A percentile compares a stretch with the other conserved stretches of the same genome.
phyloP scores from a whole-genome alignment of 1,140 invertebrate species.

The Anoplophora glabripennis region DNA sequence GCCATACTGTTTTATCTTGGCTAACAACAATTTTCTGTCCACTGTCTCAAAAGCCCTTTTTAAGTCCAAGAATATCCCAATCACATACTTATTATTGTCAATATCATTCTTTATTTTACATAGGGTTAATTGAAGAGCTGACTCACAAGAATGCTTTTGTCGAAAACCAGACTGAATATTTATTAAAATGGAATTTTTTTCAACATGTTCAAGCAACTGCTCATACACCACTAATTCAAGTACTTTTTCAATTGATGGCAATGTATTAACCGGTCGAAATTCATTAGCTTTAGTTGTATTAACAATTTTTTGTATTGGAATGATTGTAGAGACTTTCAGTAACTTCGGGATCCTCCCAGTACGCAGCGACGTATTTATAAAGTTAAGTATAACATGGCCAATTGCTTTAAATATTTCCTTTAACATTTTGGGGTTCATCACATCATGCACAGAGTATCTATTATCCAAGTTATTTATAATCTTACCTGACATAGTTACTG shows the following conservation, averaged over 20 bases:
- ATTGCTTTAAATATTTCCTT: slow-evolving; percentile 16
- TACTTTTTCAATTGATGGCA: slow-evolving; percentile 11
- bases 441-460: slow-evolving; percentile 1
- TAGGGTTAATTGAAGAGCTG: too few species aligned
- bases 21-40: too few species aligned
- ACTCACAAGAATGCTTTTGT: too few species aligned
- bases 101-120: too few species aligned
- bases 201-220: background rate
- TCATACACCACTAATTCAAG: slow-evolving; percentile 1
- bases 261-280: slow-evolving; percentile 12
- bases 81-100: background rate
- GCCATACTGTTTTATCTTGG: background rate
- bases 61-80: background rate
- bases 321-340: slow-evolving; percentile 7
- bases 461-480: background rate
- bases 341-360: background rate
- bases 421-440: slow-evolving; percentile 14
- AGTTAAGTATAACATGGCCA: slow-evolving; percentile 12
- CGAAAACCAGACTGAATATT: too few species aligned
- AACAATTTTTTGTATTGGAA: slow-evolving; percentile 3
- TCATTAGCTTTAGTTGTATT: slow-evolving; percentile 1
- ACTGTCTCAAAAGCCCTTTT: too few species aligned
- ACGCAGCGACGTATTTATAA: slow-evolving; percentile 9
- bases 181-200: background rate
- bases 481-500: too few species aligned